A percentile compares a stretch with the other conserved stretches of the same genome.
Conservation (phyloP, 2,113 vertebrate species). For the Prinia subflava region DNA sequence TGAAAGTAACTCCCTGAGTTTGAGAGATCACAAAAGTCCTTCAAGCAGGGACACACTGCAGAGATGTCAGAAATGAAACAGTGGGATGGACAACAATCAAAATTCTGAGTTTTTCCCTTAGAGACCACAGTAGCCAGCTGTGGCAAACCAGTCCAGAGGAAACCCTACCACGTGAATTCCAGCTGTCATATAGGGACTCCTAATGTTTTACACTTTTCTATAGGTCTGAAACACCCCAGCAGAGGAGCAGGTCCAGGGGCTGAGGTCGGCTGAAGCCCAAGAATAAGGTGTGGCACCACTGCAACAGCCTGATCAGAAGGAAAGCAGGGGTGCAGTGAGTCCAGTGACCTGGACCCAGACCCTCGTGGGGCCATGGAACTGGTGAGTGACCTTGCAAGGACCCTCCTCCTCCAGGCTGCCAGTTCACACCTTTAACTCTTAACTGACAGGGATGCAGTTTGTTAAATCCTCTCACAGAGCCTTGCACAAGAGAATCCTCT, state of each 20-base stretch:
- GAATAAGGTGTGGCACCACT: neutral
- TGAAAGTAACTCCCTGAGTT: neutral
- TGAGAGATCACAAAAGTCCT: neutral
- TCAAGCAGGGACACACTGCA: neutral
- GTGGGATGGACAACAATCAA: neutral
- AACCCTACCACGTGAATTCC: neutral
- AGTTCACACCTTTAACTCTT: neutral
- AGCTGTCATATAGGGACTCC: accelerated
- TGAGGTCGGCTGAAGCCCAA: neutral
- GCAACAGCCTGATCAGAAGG: neutral
- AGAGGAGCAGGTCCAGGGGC: neutral
- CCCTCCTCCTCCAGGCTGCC: neutral
- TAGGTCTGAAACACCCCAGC: neutral
- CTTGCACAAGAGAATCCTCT: neutral
- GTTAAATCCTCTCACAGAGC: neutral
- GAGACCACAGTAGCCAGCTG: neutral
- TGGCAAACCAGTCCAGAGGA: neutral
- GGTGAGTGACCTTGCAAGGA: neutral
- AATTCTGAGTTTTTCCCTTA: neutral
- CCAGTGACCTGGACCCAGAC: neutral
- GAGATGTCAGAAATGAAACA: neutral
- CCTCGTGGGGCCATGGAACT: neutral
- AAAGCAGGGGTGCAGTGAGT: neutral
- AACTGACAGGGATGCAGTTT: neutral
- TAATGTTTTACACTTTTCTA: no score